These are phyloP conservation scores for Barnardius zonarius DNA, from an alignment of 2,113 vertebrate genomes.

Conservation along the genomic window DNA sequence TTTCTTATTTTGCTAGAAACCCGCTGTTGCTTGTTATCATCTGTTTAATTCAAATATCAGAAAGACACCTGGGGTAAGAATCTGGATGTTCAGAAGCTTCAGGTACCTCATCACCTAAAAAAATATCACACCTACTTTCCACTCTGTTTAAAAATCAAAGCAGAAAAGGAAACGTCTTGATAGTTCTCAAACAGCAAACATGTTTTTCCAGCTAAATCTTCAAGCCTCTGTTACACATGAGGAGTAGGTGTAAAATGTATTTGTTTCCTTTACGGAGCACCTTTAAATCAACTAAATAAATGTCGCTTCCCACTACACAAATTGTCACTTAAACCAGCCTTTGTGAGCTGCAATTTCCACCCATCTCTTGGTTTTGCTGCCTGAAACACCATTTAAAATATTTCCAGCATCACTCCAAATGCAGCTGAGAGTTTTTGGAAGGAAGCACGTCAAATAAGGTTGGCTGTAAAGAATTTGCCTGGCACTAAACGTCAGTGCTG, in stretches of 20 bases:
- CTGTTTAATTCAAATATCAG: slow-evolving; percentile 7
- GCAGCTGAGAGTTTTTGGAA: not conserved
- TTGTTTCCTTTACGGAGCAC: slow-evolving; percentile 19
- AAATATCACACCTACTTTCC: not conserved
- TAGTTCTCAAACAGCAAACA: not conserved
- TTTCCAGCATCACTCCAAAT: not conserved
- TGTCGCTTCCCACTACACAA: not conserved
- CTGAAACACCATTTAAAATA: not conserved
- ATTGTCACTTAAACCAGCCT: slow-evolving; percentile 32
- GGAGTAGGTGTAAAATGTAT: slow-evolving; percentile 18
- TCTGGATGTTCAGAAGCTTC: not conserved
- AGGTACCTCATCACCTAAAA: not conserved
- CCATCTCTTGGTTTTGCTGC: not conserved
- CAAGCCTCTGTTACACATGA: not conserved
- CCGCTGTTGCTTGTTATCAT: not conserved
- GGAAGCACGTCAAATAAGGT: not conserved
- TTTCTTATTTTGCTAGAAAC: not conserved
- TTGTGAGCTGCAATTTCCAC: not conserved
- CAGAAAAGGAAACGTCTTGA: not conserved
- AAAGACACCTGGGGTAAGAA: not conserved
- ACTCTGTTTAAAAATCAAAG: not conserved
- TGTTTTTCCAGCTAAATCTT: not conserved
- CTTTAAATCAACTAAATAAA: slow-evolving; percentile 33
- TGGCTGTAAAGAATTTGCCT: not conserved
- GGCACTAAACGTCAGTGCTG: not conserved